These are phyloP conservation scores for Sinentomon sp. DNA, from an alignment of 2,888 invertebrate genomes.

Conservation along the genomic window DNA sequence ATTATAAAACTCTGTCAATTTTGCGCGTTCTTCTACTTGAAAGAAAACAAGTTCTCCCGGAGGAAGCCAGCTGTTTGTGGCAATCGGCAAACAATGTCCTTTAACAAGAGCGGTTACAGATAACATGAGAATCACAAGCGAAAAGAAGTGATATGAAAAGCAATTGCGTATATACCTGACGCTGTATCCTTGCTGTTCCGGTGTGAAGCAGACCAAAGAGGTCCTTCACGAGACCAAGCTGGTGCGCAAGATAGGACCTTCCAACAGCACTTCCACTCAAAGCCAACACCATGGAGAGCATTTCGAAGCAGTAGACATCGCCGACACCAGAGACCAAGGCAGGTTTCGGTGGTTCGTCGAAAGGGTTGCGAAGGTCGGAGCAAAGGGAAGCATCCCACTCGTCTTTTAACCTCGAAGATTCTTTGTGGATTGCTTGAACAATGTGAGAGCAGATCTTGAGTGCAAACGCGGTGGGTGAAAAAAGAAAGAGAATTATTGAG, in stretches of 20 bases:
- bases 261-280: conserved; percentile 78
- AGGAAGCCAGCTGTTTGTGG: too few relatives aligned
- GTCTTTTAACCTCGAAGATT: conserved; percentile 56
- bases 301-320: conserved; percentile 93
- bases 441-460: conserved; percentile 56
- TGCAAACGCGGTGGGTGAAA: too few relatives aligned
- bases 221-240: conserved; percentile 55
- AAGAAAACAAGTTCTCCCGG: neutral
- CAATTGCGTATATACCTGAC: conserved; percentile 46
- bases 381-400: conserved; percentile 62
- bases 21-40: conserved; percentile 5
- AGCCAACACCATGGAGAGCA: conserved; percentile 81
- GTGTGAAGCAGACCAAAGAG: conserved; percentile 64
- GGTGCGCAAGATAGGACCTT: conserved; percentile 63
- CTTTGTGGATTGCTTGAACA: conserved; percentile 62
- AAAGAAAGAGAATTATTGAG: too few relatives aligned
- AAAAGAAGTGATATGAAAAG: too few relatives aligned
- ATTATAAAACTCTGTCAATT: neutral
- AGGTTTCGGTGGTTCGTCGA: too few relatives aligned
- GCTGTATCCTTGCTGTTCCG: conserved; percentile 75
- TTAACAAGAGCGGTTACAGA: too few relatives aligned
- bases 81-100: too few relatives aligned
- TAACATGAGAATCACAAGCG: too few relatives aligned
- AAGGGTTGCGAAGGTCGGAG: too few relatives aligned
- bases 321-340: too few relatives aligned